Evolutionary conservation across 2,888 invertebrate genomes (phyloP).

Genomic region (Trisateles emortualis): DNA sequence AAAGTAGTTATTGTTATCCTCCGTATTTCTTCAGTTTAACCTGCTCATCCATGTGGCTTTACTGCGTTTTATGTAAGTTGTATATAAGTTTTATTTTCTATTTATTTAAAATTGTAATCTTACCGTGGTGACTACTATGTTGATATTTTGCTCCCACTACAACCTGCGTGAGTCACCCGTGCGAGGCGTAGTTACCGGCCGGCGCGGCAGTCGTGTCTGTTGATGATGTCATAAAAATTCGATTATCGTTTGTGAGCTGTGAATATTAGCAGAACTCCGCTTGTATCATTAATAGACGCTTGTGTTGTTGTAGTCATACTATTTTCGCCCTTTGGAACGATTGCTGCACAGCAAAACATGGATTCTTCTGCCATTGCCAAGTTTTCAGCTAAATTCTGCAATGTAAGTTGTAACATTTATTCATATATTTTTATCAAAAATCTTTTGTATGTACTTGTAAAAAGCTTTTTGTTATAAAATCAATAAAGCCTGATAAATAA

Average conservation of each 20-base stretch:
- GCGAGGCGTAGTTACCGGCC: background rate
- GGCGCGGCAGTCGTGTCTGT: background rate
- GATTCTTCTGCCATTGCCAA: slow-evolving; percentile 70
- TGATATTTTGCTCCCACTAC: slow-evolving; percentile 10
- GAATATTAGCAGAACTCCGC: slow-evolving; percentile 5
- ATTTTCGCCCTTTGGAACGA: slow-evolving; percentile 51
- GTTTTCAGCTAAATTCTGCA: slow-evolving; percentile 81
- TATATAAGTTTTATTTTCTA: background rate
- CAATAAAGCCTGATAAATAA: no score
- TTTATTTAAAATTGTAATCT: background rate
- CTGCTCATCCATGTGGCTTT: slow-evolving; percentile 9
- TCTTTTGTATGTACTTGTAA: no score
- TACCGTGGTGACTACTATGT: background rate
- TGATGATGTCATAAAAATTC: slow-evolving; percentile 17
- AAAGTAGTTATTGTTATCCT: background rate
- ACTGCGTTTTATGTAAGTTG: slow-evolving; percentile 16
- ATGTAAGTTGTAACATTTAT: slow-evolving; percentile 69
- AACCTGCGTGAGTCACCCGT: slow-evolving; percentile 10
- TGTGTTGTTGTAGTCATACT: slow-evolving; percentile 59
- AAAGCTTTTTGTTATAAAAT: no score
- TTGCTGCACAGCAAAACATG: slow-evolving; percentile 59
- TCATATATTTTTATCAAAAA: background rate
- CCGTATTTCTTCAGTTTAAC: background rate
- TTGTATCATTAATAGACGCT: slow-evolving; percentile 11
- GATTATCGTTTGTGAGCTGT: background rate